A percentile compares a stretch with the other conserved stretches of the same genome.
Conservation (phyloP, 2,113 vertebrate genomes). For the Barbus barbus region DNA sequence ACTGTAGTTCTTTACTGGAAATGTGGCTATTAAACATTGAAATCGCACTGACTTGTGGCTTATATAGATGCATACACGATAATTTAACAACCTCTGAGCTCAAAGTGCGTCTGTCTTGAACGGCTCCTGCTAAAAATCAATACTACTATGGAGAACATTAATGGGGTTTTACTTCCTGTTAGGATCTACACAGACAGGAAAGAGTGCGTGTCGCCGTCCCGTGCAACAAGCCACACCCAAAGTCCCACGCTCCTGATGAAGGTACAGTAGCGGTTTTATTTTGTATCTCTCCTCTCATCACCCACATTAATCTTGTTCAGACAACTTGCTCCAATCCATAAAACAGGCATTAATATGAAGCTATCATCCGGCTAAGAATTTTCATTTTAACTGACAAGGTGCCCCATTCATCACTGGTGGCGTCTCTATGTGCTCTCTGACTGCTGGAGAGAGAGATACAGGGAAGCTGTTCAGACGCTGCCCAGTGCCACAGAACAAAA, state of each 20-base stretch:
- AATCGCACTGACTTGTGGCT: not conserved
- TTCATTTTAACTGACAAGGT: conserved; percentile 71
- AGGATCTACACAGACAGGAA: not conserved
- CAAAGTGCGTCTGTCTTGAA: not conserved
- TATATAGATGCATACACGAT: not conserved
- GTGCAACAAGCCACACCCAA: conserved; percentile 53
- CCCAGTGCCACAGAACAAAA: conserved; percentile 34
- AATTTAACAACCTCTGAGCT: not conserved
- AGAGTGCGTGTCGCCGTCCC: not conserved
- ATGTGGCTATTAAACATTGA: not conserved
- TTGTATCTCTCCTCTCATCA: conserved; percentile 63
- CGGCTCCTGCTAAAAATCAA: not conserved
- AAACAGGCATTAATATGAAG: conserved; percentile 73
- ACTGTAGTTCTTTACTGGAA: not conserved
- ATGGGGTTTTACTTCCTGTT: not conserved
- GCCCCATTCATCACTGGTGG: conserved; percentile 67
- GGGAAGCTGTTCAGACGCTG: conserved; percentile 30
- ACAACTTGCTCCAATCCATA: conserved; percentile 71
- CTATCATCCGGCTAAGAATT: conserved; percentile 71
- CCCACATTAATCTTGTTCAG: conserved; percentile 68
- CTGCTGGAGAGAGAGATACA: conserved; percentile 37
- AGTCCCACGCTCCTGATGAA: conserved; percentile 43
- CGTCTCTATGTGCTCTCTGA: conserved; percentile 54
- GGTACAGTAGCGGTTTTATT: conserved; percentile 57
- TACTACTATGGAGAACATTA: not conserved